phyloP scores from a whole-genome alignment of 2,113 vertebrate species.

The Brienomyrus longianalis region DNA sequence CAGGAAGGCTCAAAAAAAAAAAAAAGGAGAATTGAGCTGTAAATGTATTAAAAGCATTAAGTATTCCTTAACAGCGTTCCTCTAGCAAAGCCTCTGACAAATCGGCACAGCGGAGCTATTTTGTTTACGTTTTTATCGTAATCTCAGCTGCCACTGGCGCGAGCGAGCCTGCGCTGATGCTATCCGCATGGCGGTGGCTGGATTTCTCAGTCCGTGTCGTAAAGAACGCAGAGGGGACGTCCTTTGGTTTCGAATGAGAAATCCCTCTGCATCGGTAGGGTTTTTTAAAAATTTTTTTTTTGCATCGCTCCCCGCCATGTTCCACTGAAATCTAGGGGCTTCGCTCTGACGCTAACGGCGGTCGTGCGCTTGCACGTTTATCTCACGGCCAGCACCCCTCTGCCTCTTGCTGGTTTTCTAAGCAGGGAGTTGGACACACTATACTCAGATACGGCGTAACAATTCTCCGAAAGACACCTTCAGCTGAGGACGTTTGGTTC shows the following conservation, averaged over 20 bases:
- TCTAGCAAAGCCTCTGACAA: background rate
- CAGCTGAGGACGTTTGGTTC: background rate
- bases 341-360: background rate
- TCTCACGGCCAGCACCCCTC: background rate
- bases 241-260: background rate
- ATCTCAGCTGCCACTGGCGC: background rate
- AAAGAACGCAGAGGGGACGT: background rate
- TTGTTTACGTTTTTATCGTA: background rate
- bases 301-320: background rate
- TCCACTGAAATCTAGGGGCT: background rate
- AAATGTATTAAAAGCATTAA: background rate
- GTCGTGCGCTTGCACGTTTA: background rate
- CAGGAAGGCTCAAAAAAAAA: background rate
- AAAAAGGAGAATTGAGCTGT: background rate
- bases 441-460: background rate
- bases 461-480: background rate
- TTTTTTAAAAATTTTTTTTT: background rate
- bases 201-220: background rate
- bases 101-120: background rate
- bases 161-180: background rate
- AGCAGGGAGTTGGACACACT: background rate
- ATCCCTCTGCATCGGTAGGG: background rate
- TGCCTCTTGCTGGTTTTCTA: background rate
- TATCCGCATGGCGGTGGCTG: background rate
- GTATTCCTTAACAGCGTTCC: background rate